A percentile compares a stretch with the other conserved stretches of the same genome.
Evolutionary conservation across 64 coral and sea anemone species (phyloP).

Genomic region (Dendronephthya gigantea): DNA sequence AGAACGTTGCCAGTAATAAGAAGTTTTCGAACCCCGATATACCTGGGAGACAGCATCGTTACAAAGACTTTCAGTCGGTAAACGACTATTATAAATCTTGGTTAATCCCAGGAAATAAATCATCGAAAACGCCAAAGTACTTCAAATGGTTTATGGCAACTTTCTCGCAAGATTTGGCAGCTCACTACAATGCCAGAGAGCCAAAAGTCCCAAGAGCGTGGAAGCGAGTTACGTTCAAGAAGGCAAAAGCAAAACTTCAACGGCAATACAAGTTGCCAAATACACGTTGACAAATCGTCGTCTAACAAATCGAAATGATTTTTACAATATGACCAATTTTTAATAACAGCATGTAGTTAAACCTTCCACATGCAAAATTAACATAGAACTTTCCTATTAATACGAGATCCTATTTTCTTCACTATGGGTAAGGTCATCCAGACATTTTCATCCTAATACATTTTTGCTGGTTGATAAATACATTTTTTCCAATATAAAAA

Average conservation of each 20-base stretch:
- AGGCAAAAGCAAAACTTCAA: background rate
- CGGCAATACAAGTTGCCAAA: background rate
- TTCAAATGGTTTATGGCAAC: background rate
- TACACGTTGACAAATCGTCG: too few species aligned
- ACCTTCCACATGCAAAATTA: too few species aligned
- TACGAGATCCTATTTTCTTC: too few species aligned
- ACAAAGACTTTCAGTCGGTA: background rate
- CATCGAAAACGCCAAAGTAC: background rate
- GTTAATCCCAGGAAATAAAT: background rate
- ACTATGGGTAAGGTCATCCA: too few species aligned
- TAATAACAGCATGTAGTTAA: too few species aligned
- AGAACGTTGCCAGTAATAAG: background rate
- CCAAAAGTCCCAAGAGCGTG: background rate
- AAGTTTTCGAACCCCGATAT: background rate
- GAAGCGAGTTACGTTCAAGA: background rate
- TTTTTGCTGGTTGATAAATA: too few species aligned
- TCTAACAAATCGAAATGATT: too few species aligned
- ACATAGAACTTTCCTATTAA: too few species aligned
- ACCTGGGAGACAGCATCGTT: background rate
- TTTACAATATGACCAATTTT: too few species aligned
- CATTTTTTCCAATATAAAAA: too few species aligned
- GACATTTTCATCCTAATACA: too few species aligned
- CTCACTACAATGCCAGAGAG: background rate
- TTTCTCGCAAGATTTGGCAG: background rate
- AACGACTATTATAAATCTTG: background rate